A percentile compares a stretch with the other conserved stretches of the same genome.
Evolutionary conservation across 2,888 invertebrate genomes (phyloP).

Genomic region (Invenusta paracnida): DNA sequence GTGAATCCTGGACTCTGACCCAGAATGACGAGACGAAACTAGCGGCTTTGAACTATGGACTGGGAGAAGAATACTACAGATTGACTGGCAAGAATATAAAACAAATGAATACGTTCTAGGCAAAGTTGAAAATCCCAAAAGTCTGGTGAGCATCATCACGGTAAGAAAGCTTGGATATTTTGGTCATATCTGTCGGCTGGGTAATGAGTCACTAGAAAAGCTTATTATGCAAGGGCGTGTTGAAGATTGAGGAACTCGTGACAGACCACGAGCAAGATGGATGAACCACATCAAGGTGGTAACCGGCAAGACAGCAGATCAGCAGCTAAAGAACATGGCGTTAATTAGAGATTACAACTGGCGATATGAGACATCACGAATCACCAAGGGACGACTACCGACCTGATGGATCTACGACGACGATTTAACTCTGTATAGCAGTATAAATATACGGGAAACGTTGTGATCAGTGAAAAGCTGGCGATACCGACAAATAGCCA

Average conservation of each 20-base stretch:
- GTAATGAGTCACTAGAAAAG: not conserved
- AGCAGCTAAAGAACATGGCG: too few relatives aligned
- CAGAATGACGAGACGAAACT: not conserved
- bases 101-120: not conserved
- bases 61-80: not conserved
- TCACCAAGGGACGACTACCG: not conserved
- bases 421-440: too few relatives aligned
- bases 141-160: not conserved
- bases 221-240: not conserved
- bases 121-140: not conserved
- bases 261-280: not conserved
- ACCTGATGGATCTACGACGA: not conserved
- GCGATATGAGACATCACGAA: not conserved
- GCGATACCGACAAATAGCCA: too few relatives aligned
- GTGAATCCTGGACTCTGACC: constrained; percentile 2
- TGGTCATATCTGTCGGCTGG: constrained; percentile 1
- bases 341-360: too few relatives aligned
- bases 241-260: not conserved
- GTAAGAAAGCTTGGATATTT: not conserved
- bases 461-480: too few relatives aligned
- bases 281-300: not conserved
- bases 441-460: too few relatives aligned
- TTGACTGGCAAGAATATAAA: not conserved
- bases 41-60: not conserved
- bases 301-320: too few relatives aligned